Evolutionary conservation across 2,113 vertebrate genomes (phyloP), one percentile per base, ranked within the genome.

Genomic region (Nematolebias whitei): DNA sequence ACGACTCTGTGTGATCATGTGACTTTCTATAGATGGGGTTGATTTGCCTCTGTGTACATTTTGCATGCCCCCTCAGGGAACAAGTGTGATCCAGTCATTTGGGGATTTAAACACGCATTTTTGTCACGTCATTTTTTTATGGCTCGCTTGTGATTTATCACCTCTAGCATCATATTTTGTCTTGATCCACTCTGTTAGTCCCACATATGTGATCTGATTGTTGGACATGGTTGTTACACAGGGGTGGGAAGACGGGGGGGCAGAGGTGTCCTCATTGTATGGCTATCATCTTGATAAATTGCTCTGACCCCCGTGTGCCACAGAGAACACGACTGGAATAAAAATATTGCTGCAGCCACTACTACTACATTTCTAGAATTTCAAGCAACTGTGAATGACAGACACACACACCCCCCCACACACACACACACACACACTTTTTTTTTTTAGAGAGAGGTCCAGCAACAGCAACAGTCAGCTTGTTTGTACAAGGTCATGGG

Each of bases 241-340:
- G 26, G 13, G 23, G 13, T 24, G 3, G 32, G 32, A 8, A 10
- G 9, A 8, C 10, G 32, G 32, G 32, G 9, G 29, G 64, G 40
- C 50, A 44, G n/a, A 52, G 22, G 26, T 60, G 53, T 74, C 48
- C 41, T 65, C 44, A 74, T 48, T 51, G 48, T 60, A 26, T 66
- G 54, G 50, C 47, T 64, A 56, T 85, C 68, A 68, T 76, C 35
- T 58, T 72, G 78, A 84, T 77, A 51, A 76, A 85, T 75, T 39
- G 73, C 79, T 55, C 41, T 63, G 74, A 57, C 74, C 66, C 18
- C 18, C 1, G 4, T 45, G 32, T 18, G 11, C 51, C 22, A 55
- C 63, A 12, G 60, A 32, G 32, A 60, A 56, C 75, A 79, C 24
- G 56, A 48, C 52, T 64, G 22, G 49, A 55, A 57, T 62, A 50